These are phyloP conservation scores for Drosophila robusta DNA, from an alignment of 2,888 invertebrate genomes.

Conservation along the genomic window DNA sequence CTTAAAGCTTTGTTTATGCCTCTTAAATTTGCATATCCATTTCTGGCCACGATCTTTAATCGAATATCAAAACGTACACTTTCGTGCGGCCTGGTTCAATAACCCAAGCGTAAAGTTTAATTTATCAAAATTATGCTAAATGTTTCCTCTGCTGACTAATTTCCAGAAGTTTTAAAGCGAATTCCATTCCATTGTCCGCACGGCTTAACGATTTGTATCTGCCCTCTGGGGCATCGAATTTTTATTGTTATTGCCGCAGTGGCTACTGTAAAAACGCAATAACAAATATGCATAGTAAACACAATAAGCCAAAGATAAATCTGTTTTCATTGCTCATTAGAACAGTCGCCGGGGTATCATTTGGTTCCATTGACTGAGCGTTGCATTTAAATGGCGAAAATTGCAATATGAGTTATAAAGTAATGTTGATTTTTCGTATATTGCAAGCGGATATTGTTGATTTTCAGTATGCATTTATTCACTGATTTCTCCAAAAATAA, in stretches of 20 bases:
- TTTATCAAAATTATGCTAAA: conserved; percentile 44
- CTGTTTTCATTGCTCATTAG: conserved; percentile 57
- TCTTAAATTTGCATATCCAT: conserved; percentile 22
- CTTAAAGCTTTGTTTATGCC: neutral
- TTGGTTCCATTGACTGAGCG: conserved; percentile 16
- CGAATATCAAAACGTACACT: conserved; percentile 12
- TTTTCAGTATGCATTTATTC: neutral
- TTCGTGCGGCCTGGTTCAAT: conserved; percentile 39
- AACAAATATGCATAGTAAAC: conserved; percentile 13
- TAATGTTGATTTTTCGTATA: conserved; percentile 13
- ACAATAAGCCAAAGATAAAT: conserved; percentile 44
- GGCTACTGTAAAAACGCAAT: conserved; percentile 38
- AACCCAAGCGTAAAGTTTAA: conserved; percentile 43
- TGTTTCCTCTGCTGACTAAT: conserved; percentile 47
- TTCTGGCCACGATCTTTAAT: conserved; percentile 1
- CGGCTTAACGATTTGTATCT: conserved; percentile 43
- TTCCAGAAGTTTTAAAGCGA: conserved; percentile 30
- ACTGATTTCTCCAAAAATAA: neutral
- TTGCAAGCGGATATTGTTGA: conserved; percentile 1
- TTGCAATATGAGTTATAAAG: conserved; percentile 4
- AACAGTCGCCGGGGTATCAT: conserved; percentile 32
- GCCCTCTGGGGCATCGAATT: conserved; percentile 34
- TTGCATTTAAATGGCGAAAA: conserved; percentile 29
- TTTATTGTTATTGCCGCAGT: conserved; percentile 30
- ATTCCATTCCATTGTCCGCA: conserved; percentile 31